phyloP scores from a whole-genome alignment of 2,113 vertebrate genomes.

The Rhodinocichla rosea region DNA sequence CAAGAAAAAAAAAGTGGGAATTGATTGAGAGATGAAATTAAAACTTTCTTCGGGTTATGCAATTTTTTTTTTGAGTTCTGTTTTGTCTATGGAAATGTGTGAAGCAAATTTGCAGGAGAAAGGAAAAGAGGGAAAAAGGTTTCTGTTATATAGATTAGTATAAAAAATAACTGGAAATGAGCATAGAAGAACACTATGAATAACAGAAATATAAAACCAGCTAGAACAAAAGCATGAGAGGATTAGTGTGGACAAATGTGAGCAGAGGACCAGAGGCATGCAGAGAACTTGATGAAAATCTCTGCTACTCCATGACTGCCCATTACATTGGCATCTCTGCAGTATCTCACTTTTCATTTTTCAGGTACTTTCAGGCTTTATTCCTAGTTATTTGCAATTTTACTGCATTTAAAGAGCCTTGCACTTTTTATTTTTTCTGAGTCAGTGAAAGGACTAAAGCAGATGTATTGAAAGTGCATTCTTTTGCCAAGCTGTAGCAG shows the following conservation, averaged over 20 bases:
- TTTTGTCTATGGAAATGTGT: neutral
- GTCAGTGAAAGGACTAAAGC: neutral
- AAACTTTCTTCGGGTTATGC: neutral
- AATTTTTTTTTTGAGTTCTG: neutral
- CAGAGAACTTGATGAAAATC: neutral
- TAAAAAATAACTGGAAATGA: neutral
- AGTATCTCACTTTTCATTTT: neutral
- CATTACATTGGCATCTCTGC: neutral
- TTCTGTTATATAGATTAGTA: neutral
- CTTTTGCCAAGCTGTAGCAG: neutral
- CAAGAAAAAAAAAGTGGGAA: neutral
- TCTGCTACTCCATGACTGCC: neutral
- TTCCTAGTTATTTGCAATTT: neutral
- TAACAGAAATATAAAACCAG: neutral
- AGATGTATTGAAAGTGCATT: neutral
- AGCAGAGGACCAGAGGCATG: neutral
- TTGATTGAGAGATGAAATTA: neutral
- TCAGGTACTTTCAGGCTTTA: neutral
- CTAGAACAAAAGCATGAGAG: neutral
- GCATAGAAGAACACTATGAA: neutral
- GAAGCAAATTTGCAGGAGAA: neutral
- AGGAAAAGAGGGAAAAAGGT: neutral
- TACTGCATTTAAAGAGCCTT: neutral
- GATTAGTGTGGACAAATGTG: neutral
- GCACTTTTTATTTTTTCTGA: neutral